These are phyloP conservation scores for Spea multiplicata DNA, from an alignment of 2,113 vertebrate species.

Conservation along the genomic window DNA sequence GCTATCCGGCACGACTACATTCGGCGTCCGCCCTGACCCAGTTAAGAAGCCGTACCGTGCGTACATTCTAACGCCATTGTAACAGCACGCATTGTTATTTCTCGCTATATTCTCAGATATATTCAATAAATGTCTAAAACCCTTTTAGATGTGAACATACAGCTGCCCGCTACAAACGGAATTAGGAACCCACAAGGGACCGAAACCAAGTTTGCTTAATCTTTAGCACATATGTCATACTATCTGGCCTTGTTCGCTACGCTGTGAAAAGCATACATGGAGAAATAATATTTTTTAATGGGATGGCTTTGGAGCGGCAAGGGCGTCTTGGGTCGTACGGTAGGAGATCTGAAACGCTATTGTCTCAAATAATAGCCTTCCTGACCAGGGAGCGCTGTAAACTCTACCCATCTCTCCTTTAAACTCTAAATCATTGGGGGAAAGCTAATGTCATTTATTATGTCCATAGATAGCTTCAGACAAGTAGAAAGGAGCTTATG, in stretches of 20 bases:
- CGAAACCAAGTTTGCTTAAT: constrained; percentile 65
- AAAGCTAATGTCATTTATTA: no score
- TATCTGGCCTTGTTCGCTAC: constrained; percentile 35
- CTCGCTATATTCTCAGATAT: constrained; percentile 5
- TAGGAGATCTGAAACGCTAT: no score
- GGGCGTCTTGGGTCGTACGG: neutral
- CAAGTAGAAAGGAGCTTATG: no score
- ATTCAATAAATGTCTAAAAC: constrained; percentile 27
- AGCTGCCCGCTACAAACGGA: constrained; percentile 30
- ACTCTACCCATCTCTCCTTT: no score
- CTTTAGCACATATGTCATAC: constrained; percentile 59
- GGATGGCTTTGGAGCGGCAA: neutral
- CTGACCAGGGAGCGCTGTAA: no score
- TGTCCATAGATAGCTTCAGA: no score
- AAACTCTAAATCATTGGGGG: no score
- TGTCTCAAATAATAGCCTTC: no score
- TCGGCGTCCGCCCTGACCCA: constrained; percentile 36
- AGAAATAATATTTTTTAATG: constrained; percentile 28
- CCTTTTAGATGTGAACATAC: constrained; percentile 17
- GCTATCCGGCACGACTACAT: constrained; percentile 20
- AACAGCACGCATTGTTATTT: neutral
- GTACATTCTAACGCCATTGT: neutral
- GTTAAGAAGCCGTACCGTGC: constrained; percentile 15
- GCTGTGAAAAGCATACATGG: constrained; percentile 21
- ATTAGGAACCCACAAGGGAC: constrained; percentile 46